phyloP scores from a whole-genome alignment of 1,140 invertebrate genomes.

The Nomia melanderi region DNA sequence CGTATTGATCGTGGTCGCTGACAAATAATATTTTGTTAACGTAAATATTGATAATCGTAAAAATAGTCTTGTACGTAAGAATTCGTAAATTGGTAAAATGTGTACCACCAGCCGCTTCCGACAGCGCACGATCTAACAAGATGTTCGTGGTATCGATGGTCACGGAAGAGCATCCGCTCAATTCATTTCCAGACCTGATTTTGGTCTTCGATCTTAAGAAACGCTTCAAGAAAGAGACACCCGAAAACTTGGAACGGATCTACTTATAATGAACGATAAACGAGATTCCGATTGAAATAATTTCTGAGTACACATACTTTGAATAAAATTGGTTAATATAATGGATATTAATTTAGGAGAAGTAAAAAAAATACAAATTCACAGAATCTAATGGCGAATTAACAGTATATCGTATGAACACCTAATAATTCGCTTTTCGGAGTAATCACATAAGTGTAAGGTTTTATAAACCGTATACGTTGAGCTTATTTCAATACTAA shows the following conservation, averaged over 20 bases:
- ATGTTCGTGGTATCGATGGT: constrained; percentile 5
- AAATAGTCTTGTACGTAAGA: neutral
- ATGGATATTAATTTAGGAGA: too few relatives aligned
- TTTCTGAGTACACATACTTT: neutral
- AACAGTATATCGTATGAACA: too few relatives aligned
- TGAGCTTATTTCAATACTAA: too few relatives aligned
- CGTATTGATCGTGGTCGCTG: constrained; percentile 31
- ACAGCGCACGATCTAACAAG: constrained; percentile 10
- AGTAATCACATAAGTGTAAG: too few relatives aligned
- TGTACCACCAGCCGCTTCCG: constrained; percentile 23
- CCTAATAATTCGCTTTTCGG: too few relatives aligned
- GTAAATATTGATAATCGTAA: neutral
- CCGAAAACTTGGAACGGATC: constrained; percentile 68
- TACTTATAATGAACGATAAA: constrained; percentile 61
- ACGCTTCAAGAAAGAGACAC: constrained; percentile 64
- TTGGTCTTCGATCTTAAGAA: constrained; percentile 61
- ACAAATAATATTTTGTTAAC: constrained; percentile 5
- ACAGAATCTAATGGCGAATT: too few relatives aligned
- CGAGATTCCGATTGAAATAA: constrained; percentile 36
- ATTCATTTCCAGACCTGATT: constrained; percentile 30
- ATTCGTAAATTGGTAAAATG: neutral
- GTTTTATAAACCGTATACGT: too few relatives aligned
- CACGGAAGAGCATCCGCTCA: neutral
- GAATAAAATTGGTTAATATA: too few relatives aligned
- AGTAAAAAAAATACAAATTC: too few relatives aligned